Conservation (phyloP, 2,113 vertebrate species). For the Hippopotamus amphibius region DNA sequence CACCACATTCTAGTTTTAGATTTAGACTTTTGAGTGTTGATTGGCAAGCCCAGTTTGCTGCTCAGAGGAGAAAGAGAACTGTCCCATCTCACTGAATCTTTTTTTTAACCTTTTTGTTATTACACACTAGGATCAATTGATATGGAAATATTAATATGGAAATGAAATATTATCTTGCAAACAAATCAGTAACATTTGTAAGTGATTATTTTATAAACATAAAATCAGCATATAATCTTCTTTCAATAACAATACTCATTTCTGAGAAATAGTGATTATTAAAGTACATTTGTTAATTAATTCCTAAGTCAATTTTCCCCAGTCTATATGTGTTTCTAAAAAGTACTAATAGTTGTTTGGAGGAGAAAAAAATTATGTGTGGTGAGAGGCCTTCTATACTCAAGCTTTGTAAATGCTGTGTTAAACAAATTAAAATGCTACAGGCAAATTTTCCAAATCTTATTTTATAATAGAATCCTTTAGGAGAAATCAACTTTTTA, state of each 20-base stretch:
- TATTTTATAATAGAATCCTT: not conserved
- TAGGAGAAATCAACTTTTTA: not conserved
- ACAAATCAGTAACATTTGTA: not conserved
- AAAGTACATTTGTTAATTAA: not conserved
- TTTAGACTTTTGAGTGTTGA: not conserved
- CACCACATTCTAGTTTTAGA: not conserved
- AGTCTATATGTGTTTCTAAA: not conserved
- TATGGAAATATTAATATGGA: not conserved
- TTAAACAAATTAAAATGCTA: not conserved
- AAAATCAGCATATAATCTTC: not conserved
- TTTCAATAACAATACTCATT: not conserved
- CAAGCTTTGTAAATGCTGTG: not conserved
- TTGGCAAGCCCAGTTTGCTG: not conserved
- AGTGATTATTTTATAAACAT: not conserved
- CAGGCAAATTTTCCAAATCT: not conserved
- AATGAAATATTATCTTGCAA: not conserved
- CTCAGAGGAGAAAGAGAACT: not conserved
- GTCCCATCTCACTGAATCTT: too few relatives aligned
- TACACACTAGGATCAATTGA: not conserved
- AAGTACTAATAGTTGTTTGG: not conserved
- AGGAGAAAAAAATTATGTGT: not conserved
- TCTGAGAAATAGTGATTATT: not conserved
- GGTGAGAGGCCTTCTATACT: not conserved
- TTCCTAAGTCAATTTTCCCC: not conserved
- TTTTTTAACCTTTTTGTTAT: too few relatives aligned